Base-by-base conservation (phyloP, 1,140 invertebrate genomes). In the Propsilocerus akamusi region DNA sequence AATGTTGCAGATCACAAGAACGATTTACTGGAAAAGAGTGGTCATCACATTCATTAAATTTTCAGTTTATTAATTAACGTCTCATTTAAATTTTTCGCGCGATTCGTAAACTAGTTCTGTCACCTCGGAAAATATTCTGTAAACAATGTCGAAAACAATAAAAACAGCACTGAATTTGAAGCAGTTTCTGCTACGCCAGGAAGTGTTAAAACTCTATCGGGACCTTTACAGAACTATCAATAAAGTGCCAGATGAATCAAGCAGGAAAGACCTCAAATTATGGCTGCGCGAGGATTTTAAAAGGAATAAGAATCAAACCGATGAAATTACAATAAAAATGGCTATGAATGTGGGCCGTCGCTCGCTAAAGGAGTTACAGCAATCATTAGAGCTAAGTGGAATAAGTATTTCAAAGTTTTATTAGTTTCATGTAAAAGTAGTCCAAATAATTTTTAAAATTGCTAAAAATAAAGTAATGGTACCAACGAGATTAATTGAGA, bases 1-100 rank as follows among this genome's bases (percentile, higher is more conserved):
- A 90, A 86, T 65, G 71, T 87, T 10, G 72, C 77, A 48, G 89
- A 95, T 68, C 87, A 93, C 64, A 85, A 85, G 63, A 74, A 77
- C 41, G 74, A 81, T 58, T 56, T 75, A 10, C 68, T 78, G 52
- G 78, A 88, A 58, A 64, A 66, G 56, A 72, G 78, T 5, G 63
- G 65, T 30, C 70, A 67, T 56, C 58, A 74, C 54, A 69, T 80
- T 55, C 75, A 75, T 53, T 80, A 62, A 74, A n/a, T n/a, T n/a
- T n/a, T n/a, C n/a, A n/a, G n/a, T n/a, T n/a, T n/a, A n/a, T n/a
- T n/a, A n/a, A n/a, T n/a, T n/a, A n/a, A n/a, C n/a, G n/a, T n/a
- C n/a, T n/a, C n/a, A n/a, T n/a, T n/a, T n/a, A n/a, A n/a, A n/a
- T n/a, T n/a, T n/a, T n/a, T n/a, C n/a, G n/a, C n/a, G n/a, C n/a